These are phyloP conservation scores for Melieria omissa DNA, from an alignment of 2,888 invertebrate species.

Conservation along the genomic window DNA sequence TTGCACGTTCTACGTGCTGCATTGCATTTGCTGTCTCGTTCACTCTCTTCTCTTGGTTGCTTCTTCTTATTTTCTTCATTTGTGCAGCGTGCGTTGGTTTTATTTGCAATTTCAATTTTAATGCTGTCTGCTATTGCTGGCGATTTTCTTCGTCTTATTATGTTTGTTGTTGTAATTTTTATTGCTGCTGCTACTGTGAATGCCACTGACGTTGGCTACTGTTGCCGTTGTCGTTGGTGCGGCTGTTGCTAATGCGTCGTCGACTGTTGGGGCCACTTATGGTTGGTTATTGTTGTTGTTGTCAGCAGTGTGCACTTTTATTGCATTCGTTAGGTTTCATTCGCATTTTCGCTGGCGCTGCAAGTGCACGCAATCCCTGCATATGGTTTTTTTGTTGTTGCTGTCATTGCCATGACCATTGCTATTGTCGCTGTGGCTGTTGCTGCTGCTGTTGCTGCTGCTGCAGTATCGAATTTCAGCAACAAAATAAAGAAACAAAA, in stretches of 20 bases:
- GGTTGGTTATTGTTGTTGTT: slow-evolving; percentile 3
- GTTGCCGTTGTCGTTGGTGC: background rate
- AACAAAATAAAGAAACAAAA: too few species aligned
- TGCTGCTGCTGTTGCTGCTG: slow-evolving; percentile 5
- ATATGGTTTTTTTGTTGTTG: background rate
- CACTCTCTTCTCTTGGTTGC: background rate
- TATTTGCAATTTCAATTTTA: slow-evolving; percentile 29
- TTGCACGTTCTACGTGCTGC: slow-evolving; percentile 18
- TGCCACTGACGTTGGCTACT: too few species aligned
- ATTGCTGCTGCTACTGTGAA: background rate
- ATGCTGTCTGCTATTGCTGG: slow-evolving; percentile 14
- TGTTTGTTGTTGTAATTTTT: background rate
- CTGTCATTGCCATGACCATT: background rate
- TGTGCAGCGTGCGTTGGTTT: too few species aligned
- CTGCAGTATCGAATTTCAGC: background rate
- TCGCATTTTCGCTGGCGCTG: too few species aligned
- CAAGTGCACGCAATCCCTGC: background rate
- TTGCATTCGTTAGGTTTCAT: too few species aligned
- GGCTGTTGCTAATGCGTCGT: background rate
- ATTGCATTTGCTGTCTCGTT: background rate
- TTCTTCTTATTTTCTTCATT: slow-evolving; percentile 2
- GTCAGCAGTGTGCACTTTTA: background rate
- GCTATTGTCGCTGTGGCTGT: slow-evolving; percentile 4
- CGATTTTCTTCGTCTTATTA: background rate
- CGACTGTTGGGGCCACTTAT: background rate